phyloP scores from a whole-genome alignment of 2,113 vertebrate species.

The Ia io region DNA sequence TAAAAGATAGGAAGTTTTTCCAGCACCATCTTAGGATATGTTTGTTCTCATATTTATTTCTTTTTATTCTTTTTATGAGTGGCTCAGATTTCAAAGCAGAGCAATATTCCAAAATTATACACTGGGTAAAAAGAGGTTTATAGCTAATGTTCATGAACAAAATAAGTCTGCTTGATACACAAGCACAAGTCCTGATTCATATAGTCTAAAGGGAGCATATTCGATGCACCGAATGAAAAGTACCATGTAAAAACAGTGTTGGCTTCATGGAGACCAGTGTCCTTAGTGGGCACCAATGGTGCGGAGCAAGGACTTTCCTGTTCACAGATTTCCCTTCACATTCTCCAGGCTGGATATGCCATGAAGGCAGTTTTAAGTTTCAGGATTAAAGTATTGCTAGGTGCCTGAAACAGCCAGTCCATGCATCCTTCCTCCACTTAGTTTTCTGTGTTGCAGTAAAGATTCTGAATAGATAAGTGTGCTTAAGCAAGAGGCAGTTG shows the following conservation, averaged over 20 bases:
- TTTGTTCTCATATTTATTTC: slow-evolving; percentile 25
- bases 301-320: background rate
- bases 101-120: background rate
- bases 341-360: background rate
- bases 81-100: background rate
- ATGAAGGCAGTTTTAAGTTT: background rate
- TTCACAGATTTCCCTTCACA: background rate
- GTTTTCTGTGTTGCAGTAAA: background rate
- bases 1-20: background rate
- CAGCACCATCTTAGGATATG: background rate
- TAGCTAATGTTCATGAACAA: background rate
- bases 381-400: background rate
- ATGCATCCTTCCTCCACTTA: background rate
- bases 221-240: background rate
- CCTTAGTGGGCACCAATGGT: background rate
- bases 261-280: background rate
- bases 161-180: background rate
- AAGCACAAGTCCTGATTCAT: background rate
- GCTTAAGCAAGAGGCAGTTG: background rate
- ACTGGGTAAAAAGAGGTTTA: background rate
- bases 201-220: background rate
- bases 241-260: background rate
- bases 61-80: background rate
- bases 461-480: background rate
- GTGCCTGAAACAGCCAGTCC: background rate